These are phyloP conservation scores for Strix uralensis DNA, from an alignment of 2,113 vertebrate genomes.

Conservation along the genomic window DNA sequence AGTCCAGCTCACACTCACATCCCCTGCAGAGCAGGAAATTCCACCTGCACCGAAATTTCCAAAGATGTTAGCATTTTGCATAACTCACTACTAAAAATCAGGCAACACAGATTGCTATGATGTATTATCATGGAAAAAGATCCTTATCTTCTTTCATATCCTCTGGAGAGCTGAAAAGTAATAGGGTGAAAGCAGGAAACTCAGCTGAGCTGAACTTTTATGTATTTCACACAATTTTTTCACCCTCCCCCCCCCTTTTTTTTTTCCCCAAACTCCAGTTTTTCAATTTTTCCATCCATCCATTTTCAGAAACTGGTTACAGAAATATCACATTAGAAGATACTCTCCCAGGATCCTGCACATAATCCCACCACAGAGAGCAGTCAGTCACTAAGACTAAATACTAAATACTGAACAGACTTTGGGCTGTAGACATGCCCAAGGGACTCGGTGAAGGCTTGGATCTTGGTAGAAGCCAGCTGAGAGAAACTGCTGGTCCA, in stretches of 20 bases:
- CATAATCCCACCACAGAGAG: not conserved
- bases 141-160: not conserved
- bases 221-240: not conserved
- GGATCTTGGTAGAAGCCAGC: not conserved
- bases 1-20: not conserved
- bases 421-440: not conserved
- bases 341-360: not conserved
- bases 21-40: not conserved
- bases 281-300: not conserved
- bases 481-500: not conserved
- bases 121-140: not conserved
- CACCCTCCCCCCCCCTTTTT: accelerated
- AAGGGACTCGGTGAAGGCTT: not conserved
- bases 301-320: not conserved
- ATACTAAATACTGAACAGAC: not conserved
- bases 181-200: not conserved
- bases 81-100: not conserved
- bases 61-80: not conserved
- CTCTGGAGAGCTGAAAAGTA: not conserved
- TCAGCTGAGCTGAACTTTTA: not conserved
- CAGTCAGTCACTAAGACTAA: not conserved
- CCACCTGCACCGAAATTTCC: not conserved
- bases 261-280: not conserved
- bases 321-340: not conserved
- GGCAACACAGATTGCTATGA: not conserved